Evolutionary conservation across 2,888 invertebrate species (phyloP).

Genomic region (Leptothorax acervorum): DNA sequence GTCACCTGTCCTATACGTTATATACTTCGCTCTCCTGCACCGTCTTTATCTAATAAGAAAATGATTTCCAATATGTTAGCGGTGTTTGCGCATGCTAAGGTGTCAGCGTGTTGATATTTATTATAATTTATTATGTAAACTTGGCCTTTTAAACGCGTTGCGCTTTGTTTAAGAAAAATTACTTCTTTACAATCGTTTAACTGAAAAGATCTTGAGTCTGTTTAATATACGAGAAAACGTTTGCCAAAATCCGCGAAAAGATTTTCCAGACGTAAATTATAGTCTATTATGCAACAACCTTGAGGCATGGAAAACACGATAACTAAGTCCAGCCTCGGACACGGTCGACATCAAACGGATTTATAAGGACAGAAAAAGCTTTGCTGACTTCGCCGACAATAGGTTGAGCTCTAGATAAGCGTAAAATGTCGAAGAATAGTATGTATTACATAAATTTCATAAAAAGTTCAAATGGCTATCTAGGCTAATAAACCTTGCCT

Average conservation of each 20-base stretch:
- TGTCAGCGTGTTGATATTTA: conserved; percentile 15
- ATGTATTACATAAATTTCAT: conserved; percentile 27
- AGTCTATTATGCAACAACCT: conserved; percentile 37
- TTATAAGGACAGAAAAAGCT: conserved; percentile 38
- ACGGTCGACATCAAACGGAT: conserved; percentile 38
- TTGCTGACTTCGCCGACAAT: conserved; percentile 4
- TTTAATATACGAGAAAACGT: neutral
- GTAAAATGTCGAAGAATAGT: neutral
- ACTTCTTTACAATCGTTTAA: neutral
- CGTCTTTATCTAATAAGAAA: conserved; percentile 64
- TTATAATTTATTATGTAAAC: neutral
- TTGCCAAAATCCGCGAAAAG: neutral
- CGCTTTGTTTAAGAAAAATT: neutral
- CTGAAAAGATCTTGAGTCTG: neutral
- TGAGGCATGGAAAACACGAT: conserved; percentile 47
- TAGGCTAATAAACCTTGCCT: neutral
- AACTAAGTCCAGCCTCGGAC: conserved; percentile 45
- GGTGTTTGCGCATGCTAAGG: conserved; percentile 50
- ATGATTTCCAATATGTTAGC: conserved; percentile 58
- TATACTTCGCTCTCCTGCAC: neutral
- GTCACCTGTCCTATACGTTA: neutral
- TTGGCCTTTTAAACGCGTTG: neutral
- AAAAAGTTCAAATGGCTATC: conserved; percentile 9
- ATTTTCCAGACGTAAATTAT: neutral
- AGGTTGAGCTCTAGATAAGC: conserved; percentile 28